These are phyloP conservation scores for Ectemnius cavifrons DNA, from an alignment of 2,888 invertebrate genomes.

Conservation along the genomic window DNA sequence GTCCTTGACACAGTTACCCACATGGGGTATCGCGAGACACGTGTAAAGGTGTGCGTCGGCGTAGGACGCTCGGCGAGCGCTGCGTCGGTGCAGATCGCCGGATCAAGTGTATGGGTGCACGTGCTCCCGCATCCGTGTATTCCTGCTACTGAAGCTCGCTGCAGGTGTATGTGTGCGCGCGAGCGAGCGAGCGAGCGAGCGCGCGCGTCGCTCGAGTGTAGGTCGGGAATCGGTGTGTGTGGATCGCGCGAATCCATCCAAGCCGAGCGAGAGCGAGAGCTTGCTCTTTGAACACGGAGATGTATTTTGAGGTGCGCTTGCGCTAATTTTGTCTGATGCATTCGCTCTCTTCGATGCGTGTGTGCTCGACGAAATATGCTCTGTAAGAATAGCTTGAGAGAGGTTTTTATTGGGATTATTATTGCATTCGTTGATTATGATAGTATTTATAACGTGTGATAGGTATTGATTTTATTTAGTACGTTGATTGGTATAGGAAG, in stretches of 20 bases:
- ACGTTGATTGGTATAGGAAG: no score
- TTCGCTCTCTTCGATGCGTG: no score
- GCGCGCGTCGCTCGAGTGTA: not conserved
- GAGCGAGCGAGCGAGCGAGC: constrained; percentile 10
- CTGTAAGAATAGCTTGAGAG: no score
- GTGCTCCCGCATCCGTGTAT: constrained; percentile 4
- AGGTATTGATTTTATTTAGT: no score
- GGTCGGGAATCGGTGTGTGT: constrained; percentile 7
- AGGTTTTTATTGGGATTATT: no score
- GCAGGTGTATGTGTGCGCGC: not conserved
- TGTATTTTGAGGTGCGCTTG: constrained; percentile 41
- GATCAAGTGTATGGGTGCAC: not conserved
- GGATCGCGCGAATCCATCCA: constrained; percentile 9
- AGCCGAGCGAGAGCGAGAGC: not conserved
- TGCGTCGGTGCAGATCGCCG: constrained; percentile 11
- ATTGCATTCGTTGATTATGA: no score
- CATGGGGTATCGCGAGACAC: constrained; percentile 70
- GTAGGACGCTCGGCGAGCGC: constrained; percentile 26
- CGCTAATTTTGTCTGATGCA: constrained; percentile 11
- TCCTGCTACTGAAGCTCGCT: not conserved
- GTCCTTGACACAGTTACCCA: constrained; percentile 79
- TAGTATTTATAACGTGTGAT: no score
- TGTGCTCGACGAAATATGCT: no score
- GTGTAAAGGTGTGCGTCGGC: constrained; percentile 41
- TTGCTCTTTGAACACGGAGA: not conserved